These are phyloP conservation scores for Onychomys torridus DNA, from an alignment of 2,797 vertebrate genomes.

Conservation along the genomic window DNA sequence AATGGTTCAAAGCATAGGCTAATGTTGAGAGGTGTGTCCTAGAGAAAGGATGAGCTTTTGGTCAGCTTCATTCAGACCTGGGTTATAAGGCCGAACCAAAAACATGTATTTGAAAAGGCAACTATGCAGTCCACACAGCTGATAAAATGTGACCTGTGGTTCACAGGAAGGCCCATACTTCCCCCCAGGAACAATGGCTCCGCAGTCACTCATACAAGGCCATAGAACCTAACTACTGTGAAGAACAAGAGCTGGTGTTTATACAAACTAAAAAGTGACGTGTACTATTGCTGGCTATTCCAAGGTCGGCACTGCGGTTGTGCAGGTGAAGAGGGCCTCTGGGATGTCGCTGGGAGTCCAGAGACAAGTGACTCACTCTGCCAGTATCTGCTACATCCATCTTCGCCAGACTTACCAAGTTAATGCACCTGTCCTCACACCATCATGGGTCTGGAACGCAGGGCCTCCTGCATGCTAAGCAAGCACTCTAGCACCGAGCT, in stretches of 20 bases:
- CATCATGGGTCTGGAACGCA: not conserved
- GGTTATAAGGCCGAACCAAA: not conserved
- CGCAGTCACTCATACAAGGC: not conserved
- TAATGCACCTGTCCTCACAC: not conserved
- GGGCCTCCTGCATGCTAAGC: not conserved
- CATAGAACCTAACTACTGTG: not conserved
- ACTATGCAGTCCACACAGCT: not conserved
- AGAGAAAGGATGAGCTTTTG: rapidly evolving
- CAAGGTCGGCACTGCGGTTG: not conserved
- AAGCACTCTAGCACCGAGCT: not conserved
- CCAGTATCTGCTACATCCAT: not conserved
- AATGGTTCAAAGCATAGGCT: not conserved
- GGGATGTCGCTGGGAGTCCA: not conserved
- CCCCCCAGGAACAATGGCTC: not conserved
- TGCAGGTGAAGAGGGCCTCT: rapidly evolving
- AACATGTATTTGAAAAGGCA: not conserved
- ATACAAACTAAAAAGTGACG: not conserved
- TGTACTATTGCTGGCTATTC: not conserved
- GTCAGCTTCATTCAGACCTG: rapidly evolving
- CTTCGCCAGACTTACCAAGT: not conserved
- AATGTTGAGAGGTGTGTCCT: no score
- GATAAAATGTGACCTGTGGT: not conserved
- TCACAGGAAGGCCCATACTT: not conserved
- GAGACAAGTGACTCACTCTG: not conserved
- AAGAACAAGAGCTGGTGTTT: not conserved